Conservation (phyloP, 2,113 vertebrate genomes). For the Ageneiosus marmoratus region DNA sequence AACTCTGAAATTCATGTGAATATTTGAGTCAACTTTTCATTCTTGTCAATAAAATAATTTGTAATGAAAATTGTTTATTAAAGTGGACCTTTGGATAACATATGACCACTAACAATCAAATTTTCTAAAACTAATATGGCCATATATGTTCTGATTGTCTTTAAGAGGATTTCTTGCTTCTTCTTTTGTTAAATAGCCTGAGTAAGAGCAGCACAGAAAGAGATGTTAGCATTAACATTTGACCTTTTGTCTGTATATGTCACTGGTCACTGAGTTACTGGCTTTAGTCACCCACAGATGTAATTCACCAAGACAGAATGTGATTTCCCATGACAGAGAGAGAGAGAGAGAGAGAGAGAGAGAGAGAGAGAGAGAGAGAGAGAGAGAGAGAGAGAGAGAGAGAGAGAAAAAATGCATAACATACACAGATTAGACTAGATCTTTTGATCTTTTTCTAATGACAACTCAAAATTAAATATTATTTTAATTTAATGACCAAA, state of each 20-base stretch:
- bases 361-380: background rate
- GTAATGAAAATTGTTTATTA: too few species aligned
- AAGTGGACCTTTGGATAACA: background rate
- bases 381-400: background rate
- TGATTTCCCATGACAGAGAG: background rate
- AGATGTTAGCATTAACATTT: background rate
- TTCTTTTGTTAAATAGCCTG: background rate
- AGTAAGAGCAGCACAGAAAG: background rate
- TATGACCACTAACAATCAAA: background rate
- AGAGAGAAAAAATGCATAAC: background rate
- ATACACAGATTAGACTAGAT: background rate
- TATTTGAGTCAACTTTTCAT: too few species aligned
- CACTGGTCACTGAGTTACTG: background rate
- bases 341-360: background rate
- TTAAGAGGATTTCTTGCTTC: background rate
- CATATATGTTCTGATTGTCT: background rate
- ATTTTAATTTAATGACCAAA: background rate
- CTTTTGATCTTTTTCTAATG: background rate
- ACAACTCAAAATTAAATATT: background rate
- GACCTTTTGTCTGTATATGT: background rate
- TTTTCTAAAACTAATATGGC: background rate
- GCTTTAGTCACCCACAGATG: background rate
- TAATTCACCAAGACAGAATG: constrained; percentile 13
- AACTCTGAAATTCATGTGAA: too few species aligned
- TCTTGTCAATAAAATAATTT: too few species aligned